Evolutionary conservation across 2,888 invertebrate species (phyloP).

Genomic region (Salticus scenicus): DNA sequence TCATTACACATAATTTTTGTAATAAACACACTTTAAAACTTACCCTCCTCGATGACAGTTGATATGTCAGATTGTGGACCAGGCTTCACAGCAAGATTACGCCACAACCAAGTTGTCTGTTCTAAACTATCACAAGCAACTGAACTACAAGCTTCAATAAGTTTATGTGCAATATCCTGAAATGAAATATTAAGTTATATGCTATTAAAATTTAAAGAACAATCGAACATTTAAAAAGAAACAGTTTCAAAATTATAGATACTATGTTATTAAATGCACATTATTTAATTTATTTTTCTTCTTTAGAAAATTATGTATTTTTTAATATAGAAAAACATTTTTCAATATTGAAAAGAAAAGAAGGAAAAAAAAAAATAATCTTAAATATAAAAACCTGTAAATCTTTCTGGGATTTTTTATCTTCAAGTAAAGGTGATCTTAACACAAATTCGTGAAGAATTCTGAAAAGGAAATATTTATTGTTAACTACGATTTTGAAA

Average conservation of each 20-base stretch:
- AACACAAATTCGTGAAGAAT: conserved; percentile 89
- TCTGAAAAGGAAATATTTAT: conserved; percentile 73
- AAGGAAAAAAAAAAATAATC: no score
- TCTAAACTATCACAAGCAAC: conserved; percentile 93
- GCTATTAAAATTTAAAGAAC: no score
- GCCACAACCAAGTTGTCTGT: conserved; percentile 90
- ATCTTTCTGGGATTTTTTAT: conserved; percentile 87
- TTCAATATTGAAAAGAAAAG: no score
- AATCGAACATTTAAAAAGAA: no score
- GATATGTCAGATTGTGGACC: conserved; percentile 76
- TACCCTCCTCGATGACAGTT: conserved; percentile 7
- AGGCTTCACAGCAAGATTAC: conserved; percentile 85
- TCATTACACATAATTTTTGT: no score
- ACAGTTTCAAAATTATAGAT: neutral
- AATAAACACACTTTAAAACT: no score
- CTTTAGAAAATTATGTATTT: no score
- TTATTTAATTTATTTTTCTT: neutral
- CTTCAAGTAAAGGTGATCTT: conserved; percentile 84
- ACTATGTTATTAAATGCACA: neutral
- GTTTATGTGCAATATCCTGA: conserved; percentile 78
- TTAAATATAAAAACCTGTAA: conserved; percentile 83
- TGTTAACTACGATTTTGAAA: neutral
- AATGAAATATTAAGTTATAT: conserved; percentile 42
- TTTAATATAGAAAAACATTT: no score
- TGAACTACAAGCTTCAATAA: conserved; percentile 87